Evolutionary conservation across 2,888 invertebrate genomes (phyloP), one percentile per base, ranked within the genome.

Genomic region (Phania funesta): DNA sequence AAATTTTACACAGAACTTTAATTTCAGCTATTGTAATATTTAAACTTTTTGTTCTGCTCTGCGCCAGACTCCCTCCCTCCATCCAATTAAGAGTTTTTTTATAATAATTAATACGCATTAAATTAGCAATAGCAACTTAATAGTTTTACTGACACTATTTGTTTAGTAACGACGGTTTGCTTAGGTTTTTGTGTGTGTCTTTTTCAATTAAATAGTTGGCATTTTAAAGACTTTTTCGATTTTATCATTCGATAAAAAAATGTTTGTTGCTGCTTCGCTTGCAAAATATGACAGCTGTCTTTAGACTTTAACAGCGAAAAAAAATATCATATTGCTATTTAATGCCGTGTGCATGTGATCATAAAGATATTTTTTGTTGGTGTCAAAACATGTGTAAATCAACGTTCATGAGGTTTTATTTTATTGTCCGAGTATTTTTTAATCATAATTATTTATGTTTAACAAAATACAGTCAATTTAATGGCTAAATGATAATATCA

Each of bases 101-200:
- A 64, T 32, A 20, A 68, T 68, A 50, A 46, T 73, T 52, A 79
- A 77, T 22, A 62, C 46, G 16, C 38, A 35, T 71, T 71, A 38
- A 71, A 54, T 73, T 74, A 38, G 26, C 32, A 52, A 38, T 67
- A 18, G 16, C 24, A 35, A 50, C 13, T 54, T 58, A 48, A 46
- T 48, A 68, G 16, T 46, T 38, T 29, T 68, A 29, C 48, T 79
- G 74, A 74, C 74, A 74, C 74, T 74, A 50, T 52, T 79, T 50
- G 26, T n/a, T n/a, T n/a, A n/a, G n/a, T n/a, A n/a, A n/a, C n/a
- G n/a, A n/a, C n/a, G n/a, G n/a, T 22, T 46, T 41, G 44, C 48
- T 58, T 56, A 18, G 22, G 26, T 38, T 64, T 3, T 48, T 9
- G 26, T 54, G 35, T 71, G 58, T 58, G 32, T 50, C 44, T 74